These are phyloP conservation scores for Pelecanoides urinatrix DNA, from an alignment of 2,113 vertebrate species.

Conservation along the genomic window DNA sequence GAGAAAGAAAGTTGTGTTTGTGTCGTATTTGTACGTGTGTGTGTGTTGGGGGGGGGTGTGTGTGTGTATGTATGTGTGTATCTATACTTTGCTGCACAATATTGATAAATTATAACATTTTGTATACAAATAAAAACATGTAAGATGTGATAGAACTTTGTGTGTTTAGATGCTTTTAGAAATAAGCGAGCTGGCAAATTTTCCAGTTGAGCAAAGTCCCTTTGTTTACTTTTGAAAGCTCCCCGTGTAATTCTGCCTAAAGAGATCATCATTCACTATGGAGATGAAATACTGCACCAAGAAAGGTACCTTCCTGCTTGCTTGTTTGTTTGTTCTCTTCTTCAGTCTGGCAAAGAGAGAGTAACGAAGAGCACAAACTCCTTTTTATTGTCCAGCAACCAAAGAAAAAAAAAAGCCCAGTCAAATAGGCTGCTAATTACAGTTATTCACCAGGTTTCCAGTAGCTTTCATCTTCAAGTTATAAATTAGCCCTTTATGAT, in stretches of 20 bases:
- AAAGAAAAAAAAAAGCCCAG: background rate
- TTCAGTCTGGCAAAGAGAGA: background rate
- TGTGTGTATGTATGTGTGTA: conserved; percentile 50
- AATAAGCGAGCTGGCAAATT: background rate
- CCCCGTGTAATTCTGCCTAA: background rate
- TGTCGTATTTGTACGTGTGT: conserved; percentile 40
- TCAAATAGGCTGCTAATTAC: background rate
- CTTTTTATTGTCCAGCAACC: background rate
- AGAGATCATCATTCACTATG: background rate
- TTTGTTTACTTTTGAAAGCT: conserved; percentile 25
- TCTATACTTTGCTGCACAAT: conserved; percentile 73
- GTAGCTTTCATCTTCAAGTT: background rate
- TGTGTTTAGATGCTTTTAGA: conserved; percentile 20
- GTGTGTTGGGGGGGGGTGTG: background rate
- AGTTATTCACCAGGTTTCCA: background rate
- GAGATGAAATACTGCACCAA: conserved; percentile 10
- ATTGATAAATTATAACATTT: conserved; percentile 74
- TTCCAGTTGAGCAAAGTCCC: background rate
- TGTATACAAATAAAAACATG: conserved; percentile 77
- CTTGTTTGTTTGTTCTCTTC: background rate
- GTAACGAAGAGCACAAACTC: background rate
- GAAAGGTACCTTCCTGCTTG: background rate
- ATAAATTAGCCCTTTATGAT: background rate
- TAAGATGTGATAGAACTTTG: conserved; percentile 7
- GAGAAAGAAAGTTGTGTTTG: conserved; percentile 29